Base-by-base conservation (phyloP, 2,888 invertebrate genomes). In the Chrysina gloriosa region DNA sequence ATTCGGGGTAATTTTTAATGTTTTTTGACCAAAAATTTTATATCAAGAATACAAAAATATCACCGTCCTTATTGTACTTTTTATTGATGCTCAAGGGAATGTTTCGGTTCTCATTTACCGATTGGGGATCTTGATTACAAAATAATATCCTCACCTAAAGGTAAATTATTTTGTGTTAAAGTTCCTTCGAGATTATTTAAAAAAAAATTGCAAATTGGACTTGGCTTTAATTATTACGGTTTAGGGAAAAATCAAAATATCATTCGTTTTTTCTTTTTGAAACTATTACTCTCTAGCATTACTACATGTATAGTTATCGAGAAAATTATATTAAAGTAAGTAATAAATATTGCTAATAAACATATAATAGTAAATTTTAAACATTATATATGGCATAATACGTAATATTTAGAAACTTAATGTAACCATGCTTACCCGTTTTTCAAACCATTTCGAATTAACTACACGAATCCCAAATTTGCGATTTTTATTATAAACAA, bases 241-340 rank as follows among this genome's bases (percentile, higher is more conserved):
- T 9, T 11, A 27, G 14, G 27, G n/a, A n/a, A n/a, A n/a, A n/a
- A n/a, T n/a, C n/a, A n/a, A n/a, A 42, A 16, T 42, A 42, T 42
- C 14, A 42, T 11, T 42, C 11, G 11, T 14, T n/a, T n/a, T n/a
- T n/a, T n/a, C n/a, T n/a, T n/a, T n/a, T n/a, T n/a, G n/a, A n/a
- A n/a, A 42, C 19, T 42, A 42, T 42, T 42, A 42, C 7, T 52
- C 27, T 29, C 14, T 52, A 52, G 52, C 52, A 31, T 52, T 50
- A 50, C 50, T 52, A 52, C 29, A 52, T 52, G 52, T 52, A 52
- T 52, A 52, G 52, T 52, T 29, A 52, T 29, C 52, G 5, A 23
- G 23, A 16, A 52, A 31, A 52, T 52, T 52, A 27, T 52, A 31
- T 29, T 29, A 52, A 52, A 11, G 14, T 52, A 31, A 52, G 16